phyloP scores from a whole-genome alignment of 2,797 vertebrate genomes.

The Clarias platycephalus region DNA sequence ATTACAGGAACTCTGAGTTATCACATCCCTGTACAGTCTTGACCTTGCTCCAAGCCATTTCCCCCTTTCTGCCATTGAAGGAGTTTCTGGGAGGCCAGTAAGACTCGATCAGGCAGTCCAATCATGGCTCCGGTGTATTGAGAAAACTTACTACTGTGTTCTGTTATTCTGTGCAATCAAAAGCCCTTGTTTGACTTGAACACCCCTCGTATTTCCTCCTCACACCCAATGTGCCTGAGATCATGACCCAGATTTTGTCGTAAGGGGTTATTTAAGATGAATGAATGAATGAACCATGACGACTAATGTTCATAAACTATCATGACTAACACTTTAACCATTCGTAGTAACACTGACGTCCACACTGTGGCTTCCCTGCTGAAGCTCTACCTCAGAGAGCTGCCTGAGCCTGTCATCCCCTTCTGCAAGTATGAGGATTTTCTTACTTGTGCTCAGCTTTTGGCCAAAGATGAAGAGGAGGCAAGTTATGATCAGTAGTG shows the following conservation, averaged over 20 bases:
- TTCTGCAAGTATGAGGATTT: constrained; percentile 95
- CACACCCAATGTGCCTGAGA: background rate
- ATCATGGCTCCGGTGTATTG: too few species aligned
- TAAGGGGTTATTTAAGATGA: background rate
- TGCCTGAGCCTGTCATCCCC: constrained; percentile 93
- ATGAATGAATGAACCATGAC: background rate
- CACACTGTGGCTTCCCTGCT: constrained; percentile 95
- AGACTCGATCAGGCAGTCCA: too few species aligned
- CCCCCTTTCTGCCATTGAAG: too few species aligned
- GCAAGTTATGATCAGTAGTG: constrained; percentile 65
- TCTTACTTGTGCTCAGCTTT: constrained; percentile 88
- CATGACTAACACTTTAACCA: constrained; percentile 20
- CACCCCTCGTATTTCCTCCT: too few species aligned
- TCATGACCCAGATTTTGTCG: background rate
- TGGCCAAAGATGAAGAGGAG: constrained; percentile 93
- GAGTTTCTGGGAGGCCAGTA: too few species aligned
- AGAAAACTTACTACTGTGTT: too few species aligned
- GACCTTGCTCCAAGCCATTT: too few species aligned
- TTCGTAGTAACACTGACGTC: constrained; percentile 88
- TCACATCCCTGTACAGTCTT: too few species aligned
- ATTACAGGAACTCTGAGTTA: too few species aligned
- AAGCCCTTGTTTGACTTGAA: too few species aligned
- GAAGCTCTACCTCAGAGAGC: constrained; percentile 92
- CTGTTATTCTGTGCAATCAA: too few species aligned
- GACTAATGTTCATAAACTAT: background rate